Conservation (phyloP, 2,888 invertebrate species). For the Philaethria dido region DNA sequence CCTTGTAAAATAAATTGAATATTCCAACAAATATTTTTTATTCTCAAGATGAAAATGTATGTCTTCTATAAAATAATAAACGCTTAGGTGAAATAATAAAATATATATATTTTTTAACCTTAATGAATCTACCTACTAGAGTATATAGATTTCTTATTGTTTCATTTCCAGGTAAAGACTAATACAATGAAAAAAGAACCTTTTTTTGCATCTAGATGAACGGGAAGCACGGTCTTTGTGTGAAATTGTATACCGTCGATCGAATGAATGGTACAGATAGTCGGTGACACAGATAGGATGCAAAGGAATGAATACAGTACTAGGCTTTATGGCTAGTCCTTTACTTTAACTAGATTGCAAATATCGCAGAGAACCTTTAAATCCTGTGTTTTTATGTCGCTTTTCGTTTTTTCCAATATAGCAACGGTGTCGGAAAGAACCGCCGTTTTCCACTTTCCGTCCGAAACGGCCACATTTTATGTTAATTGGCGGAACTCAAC, state of each 20-base stretch:
- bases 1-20: too few relatives aligned
- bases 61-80: too few relatives aligned
- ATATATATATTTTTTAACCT: not conserved
- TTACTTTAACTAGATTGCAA: slow-evolving; percentile 7
- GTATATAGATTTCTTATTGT: not conserved
- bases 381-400: too few relatives aligned
- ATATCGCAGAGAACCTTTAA: not conserved
- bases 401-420: too few relatives aligned
- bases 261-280: slow-evolving; percentile 25
- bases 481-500: too few relatives aligned
- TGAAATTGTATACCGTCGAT: slow-evolving; percentile 29
- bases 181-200: slow-evolving; percentile 24
- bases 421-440: too few relatives aligned
- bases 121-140: not conserved
- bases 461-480: too few relatives aligned
- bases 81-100: not conserved
- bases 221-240: slow-evolving; percentile 28
- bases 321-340: slow-evolving; percentile 6
- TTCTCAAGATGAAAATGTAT: too few relatives aligned
- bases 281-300: slow-evolving; percentile 27
- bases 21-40: too few relatives aligned
- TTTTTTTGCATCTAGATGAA: slow-evolving; percentile 24
- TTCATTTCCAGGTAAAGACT: not conserved
- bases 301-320: slow-evolving; percentile 15
- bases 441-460: too few relatives aligned